These are phyloP conservation scores for Drosophila falleni DNA, from an alignment of 2,888 invertebrate genomes.

Conservation along the genomic window DNA sequence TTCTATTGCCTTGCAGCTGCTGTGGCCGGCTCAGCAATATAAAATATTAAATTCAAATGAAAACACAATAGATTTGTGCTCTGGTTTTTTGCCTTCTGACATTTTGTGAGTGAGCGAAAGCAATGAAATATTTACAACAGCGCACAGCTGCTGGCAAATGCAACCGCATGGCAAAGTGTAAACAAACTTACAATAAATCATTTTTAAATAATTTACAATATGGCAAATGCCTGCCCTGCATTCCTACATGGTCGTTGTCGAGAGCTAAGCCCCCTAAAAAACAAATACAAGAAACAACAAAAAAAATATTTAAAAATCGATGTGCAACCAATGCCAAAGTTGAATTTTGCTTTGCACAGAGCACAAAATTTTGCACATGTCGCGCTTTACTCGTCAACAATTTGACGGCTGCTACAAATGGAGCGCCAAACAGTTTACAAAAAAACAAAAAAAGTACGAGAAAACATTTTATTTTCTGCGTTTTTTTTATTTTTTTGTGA, in stretches of 20 bases:
- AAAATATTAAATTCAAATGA: slow-evolving; percentile 75
- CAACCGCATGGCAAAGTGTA: slow-evolving; percentile 75
- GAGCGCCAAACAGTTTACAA: slow-evolving; percentile 35
- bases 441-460: slow-evolving; percentile 9
- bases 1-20: slow-evolving; percentile 8
- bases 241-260: background rate
- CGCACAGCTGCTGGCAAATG: slow-evolving; percentile 60
- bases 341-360: slow-evolving; percentile 17
- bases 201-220: slow-evolving; percentile 76
- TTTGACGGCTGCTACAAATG: slow-evolving; percentile 57
- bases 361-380: slow-evolving; percentile 47
- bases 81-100: slow-evolving; percentile 34
- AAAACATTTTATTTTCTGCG: slow-evolving; percentile 11
- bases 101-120: slow-evolving; percentile 19
- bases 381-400: slow-evolving; percentile 61
- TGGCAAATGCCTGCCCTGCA: slow-evolving; percentile 33
- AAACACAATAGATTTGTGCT: slow-evolving; percentile 72
- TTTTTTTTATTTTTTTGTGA: slow-evolving; percentile 18
- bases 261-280: background rate
- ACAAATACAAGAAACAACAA: background rate
- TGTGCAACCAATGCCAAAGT: slow-evolving; percentile 41
- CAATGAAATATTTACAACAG: slow-evolving; percentile 64
- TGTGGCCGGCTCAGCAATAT: slow-evolving; percentile 39
- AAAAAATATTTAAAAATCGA: slow-evolving; percentile 42
- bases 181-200: slow-evolving; percentile 78